Evolutionary conservation across 2,113 vertebrate species (phyloP).

Genomic region (Amia ocellicauda): DNA sequence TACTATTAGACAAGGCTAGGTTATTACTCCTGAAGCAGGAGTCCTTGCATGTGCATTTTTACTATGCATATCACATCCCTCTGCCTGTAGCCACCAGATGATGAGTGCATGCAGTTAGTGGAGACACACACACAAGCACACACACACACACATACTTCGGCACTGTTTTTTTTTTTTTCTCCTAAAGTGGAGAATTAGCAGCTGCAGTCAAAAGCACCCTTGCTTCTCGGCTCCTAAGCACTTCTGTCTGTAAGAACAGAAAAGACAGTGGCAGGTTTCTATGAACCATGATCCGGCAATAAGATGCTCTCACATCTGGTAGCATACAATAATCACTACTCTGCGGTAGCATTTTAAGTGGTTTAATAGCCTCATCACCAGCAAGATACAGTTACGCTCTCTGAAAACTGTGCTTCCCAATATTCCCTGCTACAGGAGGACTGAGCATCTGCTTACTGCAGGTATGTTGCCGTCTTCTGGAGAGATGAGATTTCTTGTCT

Average conservation of each 20-base stretch:
- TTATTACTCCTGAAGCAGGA: constrained; percentile 40
- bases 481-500: too few relatives aligned
- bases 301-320: constrained; percentile 43
- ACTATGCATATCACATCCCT: constrained; percentile 60
- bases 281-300: constrained; percentile 45
- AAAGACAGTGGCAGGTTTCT: constrained; percentile 42
- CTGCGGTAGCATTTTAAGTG: constrained; percentile 39
- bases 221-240: constrained; percentile 38
- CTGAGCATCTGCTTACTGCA: constrained; percentile 30
- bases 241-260: constrained; percentile 39
- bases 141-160: constrained; percentile 32
- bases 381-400: constrained; percentile 6
- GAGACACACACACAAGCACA: constrained; percentile 35
- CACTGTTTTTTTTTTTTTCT: constrained; percentile 31
- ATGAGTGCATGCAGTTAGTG: constrained; percentile 54
- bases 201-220: constrained; percentile 48
- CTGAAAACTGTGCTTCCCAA: too few relatives aligned
- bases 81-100: constrained; percentile 49
- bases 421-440: constrained; percentile 27
- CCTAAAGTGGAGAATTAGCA: constrained; percentile 52
- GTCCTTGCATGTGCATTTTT: constrained; percentile 47
- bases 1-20: constrained; percentile 39
- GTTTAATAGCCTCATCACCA: constrained; percentile 39
- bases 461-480: constrained; percentile 49
- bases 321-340: constrained; percentile 31